Evolutionary conservation across 2,113 vertebrate species (phyloP).

Genomic region (Scortum barcoo): DNA sequence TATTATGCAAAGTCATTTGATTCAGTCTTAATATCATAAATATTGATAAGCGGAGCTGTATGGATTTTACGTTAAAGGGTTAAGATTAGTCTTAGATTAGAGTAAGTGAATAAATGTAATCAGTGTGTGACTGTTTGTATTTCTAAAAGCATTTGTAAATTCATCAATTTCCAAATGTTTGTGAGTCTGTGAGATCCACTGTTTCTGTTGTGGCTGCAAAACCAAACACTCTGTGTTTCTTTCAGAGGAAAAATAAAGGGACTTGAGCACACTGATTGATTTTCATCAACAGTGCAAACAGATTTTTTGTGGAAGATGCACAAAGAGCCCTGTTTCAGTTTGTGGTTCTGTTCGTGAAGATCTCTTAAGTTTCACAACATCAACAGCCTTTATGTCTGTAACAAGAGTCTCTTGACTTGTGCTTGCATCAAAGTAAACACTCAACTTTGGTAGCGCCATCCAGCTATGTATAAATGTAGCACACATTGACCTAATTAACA

Average conservation of each 20-base stretch:
- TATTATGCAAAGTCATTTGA: not conserved
- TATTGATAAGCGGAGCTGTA: not conserved
- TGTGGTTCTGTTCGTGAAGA: not conserved
- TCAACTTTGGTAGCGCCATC: constrained; percentile 10
- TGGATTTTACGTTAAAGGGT: not conserved
- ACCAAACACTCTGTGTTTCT: no score
- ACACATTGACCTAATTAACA: constrained; percentile 71
- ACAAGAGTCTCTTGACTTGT: constrained; percentile 24
- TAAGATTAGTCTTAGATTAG: not conserved
- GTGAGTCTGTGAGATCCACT: not conserved
- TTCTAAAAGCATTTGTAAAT: not conserved
- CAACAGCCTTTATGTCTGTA: not conserved
- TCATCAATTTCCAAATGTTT: not conserved
- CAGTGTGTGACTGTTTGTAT: not conserved
- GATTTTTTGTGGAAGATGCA: no score
- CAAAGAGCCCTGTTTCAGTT: no score
- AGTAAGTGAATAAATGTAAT: not conserved
- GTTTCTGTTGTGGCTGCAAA: not conserved
- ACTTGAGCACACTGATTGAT: no score
- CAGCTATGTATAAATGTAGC: constrained; percentile 34
- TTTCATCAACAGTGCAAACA: no score
- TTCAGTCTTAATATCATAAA: not conserved
- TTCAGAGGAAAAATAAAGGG: no score
- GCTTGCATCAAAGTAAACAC: constrained; percentile 42
- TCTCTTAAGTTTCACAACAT: constrained; percentile 3